Evolutionary conservation across 2,888 invertebrate species (phyloP), one percentile per base, ranked within the genome.

Genomic region (Oscheius sp.): DNA sequence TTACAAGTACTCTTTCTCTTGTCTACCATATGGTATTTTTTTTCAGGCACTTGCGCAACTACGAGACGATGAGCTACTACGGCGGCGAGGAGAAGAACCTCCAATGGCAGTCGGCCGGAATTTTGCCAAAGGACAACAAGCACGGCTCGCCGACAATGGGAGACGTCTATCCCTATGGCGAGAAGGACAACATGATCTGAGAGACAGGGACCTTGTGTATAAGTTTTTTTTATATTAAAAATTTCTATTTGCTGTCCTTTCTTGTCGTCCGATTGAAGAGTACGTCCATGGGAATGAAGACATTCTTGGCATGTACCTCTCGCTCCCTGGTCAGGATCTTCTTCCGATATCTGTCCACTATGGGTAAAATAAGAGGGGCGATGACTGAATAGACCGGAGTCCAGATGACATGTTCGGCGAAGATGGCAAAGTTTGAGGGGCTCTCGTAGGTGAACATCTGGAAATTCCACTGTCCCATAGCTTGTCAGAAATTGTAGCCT

Each of bases 121-220:
- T 76, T 21, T 74, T 82, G 73, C 82, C 82, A 21, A 82, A 79
- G 75, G 84, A 83, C 63, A 81, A 83, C 48, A 85, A 85, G 70
- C 87, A 88, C 50, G 88, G 88, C 7, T 85, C 86, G n/a, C 86
- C 87, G 10, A 79, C 81, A 9, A 85, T 88, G 75, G 88, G 88
- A 29, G 83, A 86, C 60, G 77, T 79, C 35, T 86, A 86, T 73
- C 85, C 84, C 10, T 86, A 86, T 62, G 84, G 83, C 29, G 72
- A 72, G 60, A 47, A 29, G 32, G 58, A 58, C 42, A 70, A 70
- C 37, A 70, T 70, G 70, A 35, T 70, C 59, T 70, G 21, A 70
- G 29, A 2, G 10, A n/a, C 11, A 63, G 32, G 32, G 4, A 58
- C 10, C 7, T 58, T 58, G 21, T 58, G 29, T 21, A 21, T 5